Evolutionary conservation across 2,113 vertebrate genomes (phyloP).

Genomic region (Cyphomyrus plagiostoma): DNA sequence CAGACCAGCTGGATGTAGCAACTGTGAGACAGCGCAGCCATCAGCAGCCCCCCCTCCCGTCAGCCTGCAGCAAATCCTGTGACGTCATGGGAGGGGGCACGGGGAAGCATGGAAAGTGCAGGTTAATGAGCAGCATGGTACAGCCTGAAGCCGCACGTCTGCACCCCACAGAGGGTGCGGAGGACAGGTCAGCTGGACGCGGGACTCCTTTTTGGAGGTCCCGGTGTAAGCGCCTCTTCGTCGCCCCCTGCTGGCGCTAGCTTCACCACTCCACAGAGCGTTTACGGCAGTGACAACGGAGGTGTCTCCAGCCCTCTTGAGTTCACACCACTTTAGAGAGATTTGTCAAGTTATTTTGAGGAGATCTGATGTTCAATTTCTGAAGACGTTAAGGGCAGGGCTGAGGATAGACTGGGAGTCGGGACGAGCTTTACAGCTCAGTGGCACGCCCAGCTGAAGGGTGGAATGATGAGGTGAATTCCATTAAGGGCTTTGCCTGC

Average conservation of each 20-base stretch:
- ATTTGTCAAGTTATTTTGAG: slow-evolving; percentile 6
- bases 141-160: background rate
- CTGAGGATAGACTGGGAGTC: background rate
- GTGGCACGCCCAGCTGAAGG: background rate
- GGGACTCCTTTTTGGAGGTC: background rate
- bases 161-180: background rate
- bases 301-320: background rate
- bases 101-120: background rate
- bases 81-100: background rate
- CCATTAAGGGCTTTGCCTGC: slow-evolving; percentile 7
- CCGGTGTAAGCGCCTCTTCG: background rate
- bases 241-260: background rate
- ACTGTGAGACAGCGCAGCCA: background rate
- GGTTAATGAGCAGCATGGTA: background rate
- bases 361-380: slow-evolving; percentile 6
- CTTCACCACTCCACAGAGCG: background rate
- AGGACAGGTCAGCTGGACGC: background rate
- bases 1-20: background rate
- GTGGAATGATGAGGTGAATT: background rate
- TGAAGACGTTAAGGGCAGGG: background rate
- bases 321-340: background rate
- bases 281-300: background rate
- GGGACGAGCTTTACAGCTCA: background rate
- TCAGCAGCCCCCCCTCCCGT: background rate
- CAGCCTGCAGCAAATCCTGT: background rate